Evolutionary conservation across 2,888 invertebrate genomes (phyloP), one percentile per base, ranked within the genome.

Genomic region (Cryptocephalus moraei): DNA sequence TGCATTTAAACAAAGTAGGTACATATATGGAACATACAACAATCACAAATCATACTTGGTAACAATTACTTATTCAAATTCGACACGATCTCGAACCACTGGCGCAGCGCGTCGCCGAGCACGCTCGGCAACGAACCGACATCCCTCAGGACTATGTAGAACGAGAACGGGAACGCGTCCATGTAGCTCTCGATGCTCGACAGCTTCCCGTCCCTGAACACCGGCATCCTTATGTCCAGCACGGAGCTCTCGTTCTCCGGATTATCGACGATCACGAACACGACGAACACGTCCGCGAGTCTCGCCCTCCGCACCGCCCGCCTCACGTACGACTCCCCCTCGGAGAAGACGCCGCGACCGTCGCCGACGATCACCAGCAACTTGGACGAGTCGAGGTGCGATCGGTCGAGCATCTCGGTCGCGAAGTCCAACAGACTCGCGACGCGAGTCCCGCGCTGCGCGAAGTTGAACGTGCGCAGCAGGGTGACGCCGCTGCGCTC

Each of bases 131-230:
- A 72, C 31, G 86, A 83, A 51, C 83, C 81, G 61, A 96, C 83
- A 64, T 97, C 92, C 49, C 91, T 74, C 32, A 99, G 78, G 60
- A 99, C 87, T 43, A 99, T 79, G 70, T 99, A 99, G 75, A 92
- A 97, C 0, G 96, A 95, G 70, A 99, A 99, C 1, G 99, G 99
- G 71, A 99, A 99, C 42, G 80, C 81, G 62, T 96, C 95, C 75
- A 99, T 81, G 68, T 97, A 97, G 0, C 86, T 81, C 56, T 80
- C 78, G 59, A 93, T 85, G 41, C 77, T 75, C 4, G 78, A 64
- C 11, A 79, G 62, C 55, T 78, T 74, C 4, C 75, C 74, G 34
- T 73, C 76, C 55, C 76, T 75, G 64, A 88, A 85, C 11, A 85
- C 69, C 0, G 91, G 89, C 59, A 86, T 82, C 53, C 85, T 78